Percentiles rank a stretch among this genome's conserved stretches.
These are phyloP conservation scores for Ambastaia sidthimunki DNA, from an alignment of 2,797 vertebrate species.

Conservation along the genomic window DNA sequence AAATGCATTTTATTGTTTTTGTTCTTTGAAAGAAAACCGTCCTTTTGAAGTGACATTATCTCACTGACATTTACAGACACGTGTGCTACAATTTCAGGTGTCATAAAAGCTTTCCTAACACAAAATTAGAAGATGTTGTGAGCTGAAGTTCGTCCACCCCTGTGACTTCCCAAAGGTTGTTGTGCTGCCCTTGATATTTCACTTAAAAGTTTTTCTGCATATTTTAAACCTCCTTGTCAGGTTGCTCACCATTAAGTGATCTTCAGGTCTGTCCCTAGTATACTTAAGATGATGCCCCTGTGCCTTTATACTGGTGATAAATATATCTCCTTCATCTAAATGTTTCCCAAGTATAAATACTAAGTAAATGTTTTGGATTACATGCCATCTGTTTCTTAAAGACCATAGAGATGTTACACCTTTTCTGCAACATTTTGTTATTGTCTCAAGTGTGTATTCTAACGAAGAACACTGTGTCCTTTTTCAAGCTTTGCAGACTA, in stretches of 20 bases:
- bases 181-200: constrained; percentile 30
- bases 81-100: constrained; percentile 24
- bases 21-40: not conserved
- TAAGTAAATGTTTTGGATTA: not conserved
- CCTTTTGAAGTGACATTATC: constrained; percentile 29
- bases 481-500: not conserved
- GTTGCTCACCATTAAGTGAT: not conserved
- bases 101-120: constrained; percentile 16
- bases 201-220: constrained; percentile 5
- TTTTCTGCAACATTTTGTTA: constrained; percentile 10
- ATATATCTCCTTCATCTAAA: constrained; percentile 17
- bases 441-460: constrained; percentile 13
- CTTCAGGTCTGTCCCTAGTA: constrained; percentile 12
- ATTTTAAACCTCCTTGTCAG: constrained; percentile 23
- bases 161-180: constrained; percentile 1
- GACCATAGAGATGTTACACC: not conserved
- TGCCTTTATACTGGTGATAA: constrained; percentile 27
- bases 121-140: constrained; percentile 2
- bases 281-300: not conserved
- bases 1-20: not conserved
- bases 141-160: not conserved
- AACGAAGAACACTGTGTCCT: constrained; percentile 13
- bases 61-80: constrained; percentile 31
- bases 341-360: not conserved
- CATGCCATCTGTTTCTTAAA: constrained; percentile 1